A percentile compares a stretch with the other conserved stretches of the same genome.
Evolutionary conservation across 1,140 invertebrate genomes (phyloP).

Genomic region (Bombus picipes): DNA sequence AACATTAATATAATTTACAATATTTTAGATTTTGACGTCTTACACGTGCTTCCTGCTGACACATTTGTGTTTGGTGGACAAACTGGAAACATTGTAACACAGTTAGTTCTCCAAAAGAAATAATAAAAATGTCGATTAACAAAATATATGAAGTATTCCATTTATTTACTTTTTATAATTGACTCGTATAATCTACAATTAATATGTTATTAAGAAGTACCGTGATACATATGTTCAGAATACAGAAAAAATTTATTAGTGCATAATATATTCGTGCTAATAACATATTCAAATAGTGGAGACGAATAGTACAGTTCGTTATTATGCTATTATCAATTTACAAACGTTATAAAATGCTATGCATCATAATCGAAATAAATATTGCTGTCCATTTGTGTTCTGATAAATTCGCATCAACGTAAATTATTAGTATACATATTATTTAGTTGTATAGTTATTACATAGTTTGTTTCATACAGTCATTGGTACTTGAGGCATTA

Average conservation of each 20-base stretch:
- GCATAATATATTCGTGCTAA: constrained; percentile 31
- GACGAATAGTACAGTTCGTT: constrained; percentile 25
- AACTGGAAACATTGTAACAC: constrained; percentile 90
- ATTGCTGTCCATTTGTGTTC: constrained; percentile 7
- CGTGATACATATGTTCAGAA: not conserved
- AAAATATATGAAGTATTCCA: not conserved
- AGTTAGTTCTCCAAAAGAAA: constrained; percentile 81
- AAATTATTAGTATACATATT: constrained; percentile 14
- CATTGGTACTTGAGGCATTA: constrained; percentile 36
- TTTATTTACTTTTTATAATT: constrained; percentile 11
- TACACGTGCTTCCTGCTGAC: constrained; percentile 88
- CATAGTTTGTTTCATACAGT: constrained; percentile 17
- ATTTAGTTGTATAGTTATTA: constrained; percentile 31
- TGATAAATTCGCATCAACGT: constrained; percentile 18
- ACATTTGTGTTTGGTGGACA: constrained; percentile 93
- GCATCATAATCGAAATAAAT: constrained; percentile 51
- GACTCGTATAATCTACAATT: constrained; percentile 10
- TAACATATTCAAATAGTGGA: constrained; percentile 9
- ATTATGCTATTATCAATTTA: constrained; percentile 50
- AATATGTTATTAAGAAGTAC: not conserved
- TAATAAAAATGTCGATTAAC: constrained; percentile 8
- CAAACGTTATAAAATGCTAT: constrained; percentile 64
- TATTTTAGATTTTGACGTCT: constrained; percentile 85
- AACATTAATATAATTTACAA: not conserved
- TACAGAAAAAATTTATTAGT: constrained; percentile 59